Base-by-base conservation (phyloP, 2,888 invertebrate species). In the Troilus luridus region DNA sequence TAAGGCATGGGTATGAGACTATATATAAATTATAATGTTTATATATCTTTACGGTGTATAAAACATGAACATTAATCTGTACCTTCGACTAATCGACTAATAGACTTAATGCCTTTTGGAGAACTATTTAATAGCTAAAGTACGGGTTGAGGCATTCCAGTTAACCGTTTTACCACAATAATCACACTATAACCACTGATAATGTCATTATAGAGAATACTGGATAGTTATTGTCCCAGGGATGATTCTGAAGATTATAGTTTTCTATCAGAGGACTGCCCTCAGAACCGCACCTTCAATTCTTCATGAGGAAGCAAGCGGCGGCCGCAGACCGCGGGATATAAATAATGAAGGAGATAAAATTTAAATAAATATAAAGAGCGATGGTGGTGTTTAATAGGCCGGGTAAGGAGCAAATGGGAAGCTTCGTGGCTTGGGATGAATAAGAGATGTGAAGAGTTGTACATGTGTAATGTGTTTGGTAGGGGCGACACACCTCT, bases 381-480 rank as follows among this genome's bases (percentile, higher is more conserved):
- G 85, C 85, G 56, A n/a, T 85, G 56, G n/a, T n/a, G 56, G 7
- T 12, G 56, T 54, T 58, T 85, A 56, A 85, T 85, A 12, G 85
- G n/a, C 11, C 56, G 56, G 56, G 56, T 85, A 85, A 85, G 85
- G 11, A 58, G 85, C 85, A n/a, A 54, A 85, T 56, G 56, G 85
- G n/a, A n/a, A 85, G 85, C 54, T 58, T 56, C 21, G 56, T 14
- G 56, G 85, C n/a, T 21, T 41, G 3, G 21, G n/a, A n/a, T 85
- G 85, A 85, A 85, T 85, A 85, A 85, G 85, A 27, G 12, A 85
- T 56, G 85, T 5, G 8, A 3, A 9, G 10, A 54, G 81, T 81
- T 21, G 54, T 85, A 85, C 85, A 85, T 85, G 85, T 85, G 85
- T 85, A 85, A 85, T 85, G 85, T 85, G 85, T 85, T 85, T 56